Conservation (phyloP, 2,113 vertebrate species). For the Leucosticte australis region DNA sequence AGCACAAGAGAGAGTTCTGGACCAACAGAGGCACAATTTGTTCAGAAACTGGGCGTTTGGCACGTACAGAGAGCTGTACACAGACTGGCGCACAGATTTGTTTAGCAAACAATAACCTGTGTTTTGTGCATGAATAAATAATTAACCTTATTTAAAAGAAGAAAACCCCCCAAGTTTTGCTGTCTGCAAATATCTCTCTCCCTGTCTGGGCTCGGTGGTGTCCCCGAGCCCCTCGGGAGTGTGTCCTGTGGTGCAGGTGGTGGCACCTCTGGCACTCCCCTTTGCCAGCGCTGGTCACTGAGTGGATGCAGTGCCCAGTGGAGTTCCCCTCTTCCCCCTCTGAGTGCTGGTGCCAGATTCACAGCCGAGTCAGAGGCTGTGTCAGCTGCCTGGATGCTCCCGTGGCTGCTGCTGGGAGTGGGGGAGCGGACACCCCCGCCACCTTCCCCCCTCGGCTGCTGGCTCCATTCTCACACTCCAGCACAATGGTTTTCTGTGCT, state of each 20-base stretch:
- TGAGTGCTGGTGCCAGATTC: neutral
- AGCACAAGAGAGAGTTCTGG: neutral
- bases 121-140: conserved; percentile 52
- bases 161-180: neutral
- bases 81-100: conserved; percentile 47
- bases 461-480: neutral
- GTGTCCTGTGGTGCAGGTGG: neutral
- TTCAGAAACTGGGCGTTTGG: neutral
- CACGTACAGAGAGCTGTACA: neutral
- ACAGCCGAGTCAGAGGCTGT: neutral
- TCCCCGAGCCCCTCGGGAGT: rapidly evolving
- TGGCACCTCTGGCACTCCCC: neutral
- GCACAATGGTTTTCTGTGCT: conserved; percentile 25
- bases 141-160: conserved; percentile 41
- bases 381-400: neutral
- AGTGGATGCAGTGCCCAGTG: rapidly evolving
- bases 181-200: neutral
- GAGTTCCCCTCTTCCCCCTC: neutral
- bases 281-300: rapidly evolving
- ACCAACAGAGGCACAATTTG: neutral
- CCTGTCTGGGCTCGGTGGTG: neutral
- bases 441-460: neutral
- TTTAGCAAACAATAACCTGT: conserved; percentile 64
- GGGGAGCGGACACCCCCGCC: neutral
- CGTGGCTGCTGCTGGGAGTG: rapidly evolving